Evolutionary conservation across 2,113 vertebrate genomes (phyloP).

Genomic region (Nothocercus nigrocapillus): DNA sequence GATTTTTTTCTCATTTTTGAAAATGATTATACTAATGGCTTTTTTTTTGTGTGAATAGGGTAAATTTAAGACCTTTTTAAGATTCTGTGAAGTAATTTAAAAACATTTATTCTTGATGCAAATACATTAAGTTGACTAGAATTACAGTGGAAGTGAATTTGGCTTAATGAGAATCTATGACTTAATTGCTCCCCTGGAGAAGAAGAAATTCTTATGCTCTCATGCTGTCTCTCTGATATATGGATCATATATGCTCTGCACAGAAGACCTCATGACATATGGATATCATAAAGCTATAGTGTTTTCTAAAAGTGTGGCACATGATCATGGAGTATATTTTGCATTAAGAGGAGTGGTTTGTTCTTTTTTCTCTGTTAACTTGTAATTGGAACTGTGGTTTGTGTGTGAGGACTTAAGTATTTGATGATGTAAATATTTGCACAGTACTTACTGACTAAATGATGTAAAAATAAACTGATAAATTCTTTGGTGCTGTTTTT

Average conservation of each 20-base stretch:
- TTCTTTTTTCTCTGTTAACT: background rate
- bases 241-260: background rate
- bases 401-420: too few relatives aligned
- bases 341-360: background rate
- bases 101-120: background rate
- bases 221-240: background rate
- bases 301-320: background rate
- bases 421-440: background rate
- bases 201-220: background rate
- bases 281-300: background rate
- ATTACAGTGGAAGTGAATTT: background rate
- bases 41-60: background rate
- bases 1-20: background rate
- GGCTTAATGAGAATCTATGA: background rate
- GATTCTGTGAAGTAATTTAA: background rate
- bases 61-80: background rate
- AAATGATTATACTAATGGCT: background rate
- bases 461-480: background rate
- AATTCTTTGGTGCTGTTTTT: background rate
- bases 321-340: background rate
- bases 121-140: background rate
- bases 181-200: background rate
- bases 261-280: background rate
- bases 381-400: background rate
- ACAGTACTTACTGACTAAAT: background rate